These are phyloP conservation scores for Antidorcas marsupialis DNA, from an alignment of 2,113 vertebrate species.

Conservation along the genomic window DNA sequence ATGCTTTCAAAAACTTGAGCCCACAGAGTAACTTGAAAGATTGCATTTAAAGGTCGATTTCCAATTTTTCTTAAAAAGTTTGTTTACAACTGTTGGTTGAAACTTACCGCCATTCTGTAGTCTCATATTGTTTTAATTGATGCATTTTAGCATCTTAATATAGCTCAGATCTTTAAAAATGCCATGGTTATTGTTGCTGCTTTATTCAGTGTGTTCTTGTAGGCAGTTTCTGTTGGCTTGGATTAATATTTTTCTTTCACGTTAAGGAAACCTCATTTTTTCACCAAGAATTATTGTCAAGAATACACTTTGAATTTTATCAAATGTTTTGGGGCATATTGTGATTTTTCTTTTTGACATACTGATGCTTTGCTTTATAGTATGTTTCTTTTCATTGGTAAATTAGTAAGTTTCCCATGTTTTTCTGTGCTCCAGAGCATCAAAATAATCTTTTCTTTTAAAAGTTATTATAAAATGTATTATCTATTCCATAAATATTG, in stretches of 20 bases:
- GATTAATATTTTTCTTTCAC: background rate
- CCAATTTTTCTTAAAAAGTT: background rate
- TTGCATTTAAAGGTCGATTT: background rate
- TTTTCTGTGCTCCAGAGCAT: background rate
- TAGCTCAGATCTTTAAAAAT: background rate
- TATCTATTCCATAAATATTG: background rate
- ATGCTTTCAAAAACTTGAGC: background rate
- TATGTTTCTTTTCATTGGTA: background rate
- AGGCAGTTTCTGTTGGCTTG: background rate
- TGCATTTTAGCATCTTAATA: background rate
- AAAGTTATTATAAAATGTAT: background rate
- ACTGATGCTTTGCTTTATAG: background rate
- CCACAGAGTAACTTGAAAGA: background rate
- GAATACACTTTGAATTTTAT: background rate
- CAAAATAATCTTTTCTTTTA: background rate
- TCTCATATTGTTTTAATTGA: background rate
- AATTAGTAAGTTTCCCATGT: background rate
- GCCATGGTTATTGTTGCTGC: background rate
- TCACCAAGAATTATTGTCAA: background rate
- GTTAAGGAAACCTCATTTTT: background rate
- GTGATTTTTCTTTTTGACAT: background rate
- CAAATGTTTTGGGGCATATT: background rate
- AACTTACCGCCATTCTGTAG: background rate
- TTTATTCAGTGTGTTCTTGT: background rate
- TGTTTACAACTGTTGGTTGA: background rate